Evolutionary conservation across 2,888 invertebrate species (phyloP), one percentile per base, ranked within the genome.

Genomic region (Dorcus hopei): DNA sequence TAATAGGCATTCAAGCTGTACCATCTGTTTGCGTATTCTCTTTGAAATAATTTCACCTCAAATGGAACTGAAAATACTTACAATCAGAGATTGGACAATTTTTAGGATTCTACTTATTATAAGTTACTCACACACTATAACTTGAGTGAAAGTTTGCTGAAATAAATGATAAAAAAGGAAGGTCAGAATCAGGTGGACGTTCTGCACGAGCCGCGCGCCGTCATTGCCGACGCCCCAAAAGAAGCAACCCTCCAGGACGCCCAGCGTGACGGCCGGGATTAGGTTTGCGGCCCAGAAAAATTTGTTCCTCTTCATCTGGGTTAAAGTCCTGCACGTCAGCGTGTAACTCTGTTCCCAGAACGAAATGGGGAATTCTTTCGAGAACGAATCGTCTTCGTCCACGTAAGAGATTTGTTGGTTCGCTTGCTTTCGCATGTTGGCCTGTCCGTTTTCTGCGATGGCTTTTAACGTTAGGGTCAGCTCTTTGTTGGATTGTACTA

Each of bases 21-120:
- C 86, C 87, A 87, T 19, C 85, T 79, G 68, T 87, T 87, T 74
- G 86, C 87, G 70, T 86, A 86, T 72, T 87, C 87, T 26, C 87
- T 75, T 26, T 81, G 80, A 54, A 87, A 72, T 65, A 86, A 67
- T 61, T 83, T 79, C 1, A 87, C 80, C 74, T 87, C 86, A 45
- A 78, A 72, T 0, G 87, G 87, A 80, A 85, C 87, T 87, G 75
- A 59, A 77, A 76, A 33, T 33, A 33, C 56, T 11, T 6, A 48
- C 14, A n/a, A 19, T 23, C 26, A 42, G n/a, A 9, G 14, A 1
- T 9, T 4, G 26, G 26, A 33, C 26, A 33, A 33, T 5, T 33
- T 33, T 19, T 6, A 33, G 26, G 26, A 26, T 26, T 26, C 26
- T 26, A 33, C 26, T 33, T 33, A 33, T 2, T 6, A 33, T 33